Conservation (phyloP, 2,797 vertebrate genomes). For the Gymnoscopelus microlampas region DNA sequence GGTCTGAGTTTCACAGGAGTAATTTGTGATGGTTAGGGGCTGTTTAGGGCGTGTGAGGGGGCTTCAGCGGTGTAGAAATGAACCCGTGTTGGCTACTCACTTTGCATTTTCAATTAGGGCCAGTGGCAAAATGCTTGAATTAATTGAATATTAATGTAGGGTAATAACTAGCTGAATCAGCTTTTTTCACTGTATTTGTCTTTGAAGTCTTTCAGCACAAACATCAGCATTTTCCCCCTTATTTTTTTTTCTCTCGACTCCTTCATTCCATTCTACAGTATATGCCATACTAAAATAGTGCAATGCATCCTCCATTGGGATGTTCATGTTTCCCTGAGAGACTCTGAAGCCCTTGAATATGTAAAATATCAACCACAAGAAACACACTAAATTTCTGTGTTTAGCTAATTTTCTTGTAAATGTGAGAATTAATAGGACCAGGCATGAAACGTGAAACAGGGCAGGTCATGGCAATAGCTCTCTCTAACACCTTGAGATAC, state of each 20-base stretch:
- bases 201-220: constrained; percentile 59
- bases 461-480: too few relatives aligned
- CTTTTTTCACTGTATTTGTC: constrained; percentile 55
- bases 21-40: constrained; percentile 43
- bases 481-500: too few relatives aligned
- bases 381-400: too few relatives aligned
- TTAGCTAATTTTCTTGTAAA: too few relatives aligned
- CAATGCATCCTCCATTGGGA: constrained; percentile 10
- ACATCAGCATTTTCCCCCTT: constrained; percentile 68
- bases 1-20: constrained; percentile 40
- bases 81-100: constrained; percentile 43
- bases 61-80: constrained; percentile 32
- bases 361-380: too few relatives aligned
- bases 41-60: constrained; percentile 43
- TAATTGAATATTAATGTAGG: constrained; percentile 74
- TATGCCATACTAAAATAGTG: constrained; percentile 19
- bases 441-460: too few relatives aligned
- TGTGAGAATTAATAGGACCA: too few relatives aligned
- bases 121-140: constrained; percentile 67
- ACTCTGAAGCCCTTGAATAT: constrained; percentile 7
- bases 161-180: constrained; percentile 71
- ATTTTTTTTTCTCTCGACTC: constrained; percentile 31
- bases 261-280: constrained; percentile 27
- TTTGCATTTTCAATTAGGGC: constrained; percentile 75
- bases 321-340: constrained; percentile 21